Percentiles rank a stretch among this genome's conserved stretches.
Conservation (phyloP, 2,113 vertebrate species). For the Felis catus region F.catus_Fca126_mat1.0 CM031417.1:131502001-131502500, state of each 20-base stretch:
- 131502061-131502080: background rate
- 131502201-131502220: background rate
- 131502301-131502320: slow-evolving; percentile 66
- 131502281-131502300: slow-evolving; percentile 39
- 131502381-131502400: slow-evolving; percentile 89
- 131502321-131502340: slow-evolving; percentile 81
- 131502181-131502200: background rate
- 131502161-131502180: background rate
- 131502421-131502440: slow-evolving; percentile 89
- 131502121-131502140: background rate
- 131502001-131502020: background rate
- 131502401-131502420: slow-evolving; percentile 89
- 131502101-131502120: background rate
- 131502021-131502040: background rate
- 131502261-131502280: too few relatives aligned
- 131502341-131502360: slow-evolving; percentile 89
- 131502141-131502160: background rate
- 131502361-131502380: slow-evolving; percentile 84
- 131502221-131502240: background rate
- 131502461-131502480: slow-evolving; percentile 91
- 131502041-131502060: background rate
- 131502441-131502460: slow-evolving; percentile 92
- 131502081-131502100: background rate
- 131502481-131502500: slow-evolving; percentile 86
- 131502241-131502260: background rate